Conservation (phyloP, 2,113 vertebrate species). For the Oncorhynchus tshawytscha region DNA sequence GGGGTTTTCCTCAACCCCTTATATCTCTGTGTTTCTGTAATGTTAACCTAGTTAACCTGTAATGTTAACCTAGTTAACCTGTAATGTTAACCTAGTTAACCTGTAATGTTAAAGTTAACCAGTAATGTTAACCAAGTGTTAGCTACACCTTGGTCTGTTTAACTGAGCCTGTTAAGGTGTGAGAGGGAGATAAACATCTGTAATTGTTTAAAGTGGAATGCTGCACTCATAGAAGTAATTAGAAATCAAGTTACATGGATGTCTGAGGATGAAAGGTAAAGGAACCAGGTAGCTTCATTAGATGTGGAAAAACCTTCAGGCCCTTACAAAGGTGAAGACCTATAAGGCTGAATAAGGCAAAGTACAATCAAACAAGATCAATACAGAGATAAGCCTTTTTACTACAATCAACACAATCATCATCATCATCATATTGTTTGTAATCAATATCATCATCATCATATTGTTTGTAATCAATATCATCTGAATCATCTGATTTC, state of each 20-base stretch:
- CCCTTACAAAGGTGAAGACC: neutral
- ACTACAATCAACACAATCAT: neutral
- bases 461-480: constrained; percentile 6
- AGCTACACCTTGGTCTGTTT: no score
- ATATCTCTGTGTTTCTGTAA: no score
- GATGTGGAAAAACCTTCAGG: constrained; percentile 21
- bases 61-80: no score
- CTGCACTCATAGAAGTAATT: no score
- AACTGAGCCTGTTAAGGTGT: no score
- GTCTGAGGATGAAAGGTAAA: neutral
- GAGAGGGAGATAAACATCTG: neutral
- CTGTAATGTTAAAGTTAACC: no score
- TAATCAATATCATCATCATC: neutral
- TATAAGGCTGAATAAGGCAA: constrained; percentile 10
- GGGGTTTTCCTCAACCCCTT: no score
- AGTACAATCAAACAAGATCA: constrained; percentile 17
- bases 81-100: no score
- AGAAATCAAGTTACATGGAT: neutral
- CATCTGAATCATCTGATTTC: neutral
- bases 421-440: neutral
- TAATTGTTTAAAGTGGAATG: neutral
- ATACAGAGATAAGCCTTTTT: neutral
- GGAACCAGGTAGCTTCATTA: constrained; percentile 13
- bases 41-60: no score
- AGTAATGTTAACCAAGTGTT: no score